A percentile compares a stretch with the other conserved stretches of the same genome.
phyloP scores from a whole-genome alignment of 1,140 invertebrate genomes.

The Panonychus citri region DNA sequence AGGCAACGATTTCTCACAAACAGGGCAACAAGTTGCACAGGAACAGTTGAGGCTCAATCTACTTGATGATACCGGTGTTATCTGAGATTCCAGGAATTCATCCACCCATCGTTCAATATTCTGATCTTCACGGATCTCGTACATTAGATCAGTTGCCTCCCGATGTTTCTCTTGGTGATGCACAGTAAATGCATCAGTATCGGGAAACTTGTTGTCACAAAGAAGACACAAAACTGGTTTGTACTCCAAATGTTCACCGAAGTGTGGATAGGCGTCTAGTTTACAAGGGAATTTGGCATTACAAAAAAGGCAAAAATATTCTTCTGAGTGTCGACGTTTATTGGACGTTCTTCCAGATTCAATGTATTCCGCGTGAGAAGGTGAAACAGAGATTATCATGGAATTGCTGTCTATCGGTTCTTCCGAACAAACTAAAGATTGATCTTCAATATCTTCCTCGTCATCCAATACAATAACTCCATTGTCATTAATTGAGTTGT shows the following conservation, averaged over 20 bases:
- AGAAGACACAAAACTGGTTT: not conserved
- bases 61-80: not conserved
- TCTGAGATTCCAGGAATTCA: slow-evolving; percentile 3
- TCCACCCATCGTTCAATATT: slow-evolving; percentile 2
- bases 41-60: not conserved
- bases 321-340: not conserved
- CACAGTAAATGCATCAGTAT: not conserved
- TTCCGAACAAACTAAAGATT: no score
- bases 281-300: slow-evolving; percentile 1
- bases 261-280: slow-evolving; percentile 3
- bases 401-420: not conserved
- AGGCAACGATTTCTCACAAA: not conserved
- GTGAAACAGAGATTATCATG: slow-evolving; percentile 1
- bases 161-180: slow-evolving; percentile 1
- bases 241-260: slow-evolving; percentile 1
- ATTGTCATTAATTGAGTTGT: not conserved
- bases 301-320: slow-evolving; percentile 7
- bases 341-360: not conserved
- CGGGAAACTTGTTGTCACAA: not conserved
- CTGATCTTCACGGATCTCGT: slow-evolving; percentile 5
- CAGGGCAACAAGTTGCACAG: not conserved
- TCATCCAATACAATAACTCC: not conserved
- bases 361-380: not conserved
- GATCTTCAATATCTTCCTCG: not conserved
- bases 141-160: not conserved